Percentiles rank a stretch among this genome's conserved stretches.
phyloP scores from a whole-genome alignment of 2,113 vertebrate species.

The Thomomys bottae region DNA sequence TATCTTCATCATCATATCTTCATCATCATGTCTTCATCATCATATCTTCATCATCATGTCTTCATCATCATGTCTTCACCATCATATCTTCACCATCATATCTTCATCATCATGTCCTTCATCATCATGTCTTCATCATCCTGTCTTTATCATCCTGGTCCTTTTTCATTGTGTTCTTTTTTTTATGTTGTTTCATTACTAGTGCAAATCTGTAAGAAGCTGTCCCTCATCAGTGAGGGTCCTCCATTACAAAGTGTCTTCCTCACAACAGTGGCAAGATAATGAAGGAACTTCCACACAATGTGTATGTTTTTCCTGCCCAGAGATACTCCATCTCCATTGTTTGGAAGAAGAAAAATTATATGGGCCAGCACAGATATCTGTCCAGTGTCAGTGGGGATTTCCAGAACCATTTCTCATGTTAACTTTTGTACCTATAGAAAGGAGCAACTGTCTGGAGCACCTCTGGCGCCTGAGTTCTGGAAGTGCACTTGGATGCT shows the following conservation, averaged over 20 bases:
- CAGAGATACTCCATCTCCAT: not conserved
- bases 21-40: too few species aligned
- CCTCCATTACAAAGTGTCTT: not conserved
- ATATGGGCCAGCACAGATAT: not conserved
- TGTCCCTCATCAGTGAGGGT: not conserved
- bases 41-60: too few species aligned
- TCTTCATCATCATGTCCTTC: too few species aligned
- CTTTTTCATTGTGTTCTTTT: not conserved
- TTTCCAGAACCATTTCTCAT: too few species aligned
- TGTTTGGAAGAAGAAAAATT: not conserved
- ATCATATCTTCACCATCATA: too few species aligned
- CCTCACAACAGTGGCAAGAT: not conserved
- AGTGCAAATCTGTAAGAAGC: not conserved
- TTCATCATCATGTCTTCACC: too few species aligned
- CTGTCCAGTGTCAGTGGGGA: not conserved
- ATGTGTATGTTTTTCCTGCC: not conserved
- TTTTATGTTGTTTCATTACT: not conserved
- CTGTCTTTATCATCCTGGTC: too few species aligned
- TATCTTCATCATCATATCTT: too few species aligned
- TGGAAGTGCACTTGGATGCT: not conserved
- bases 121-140: too few species aligned
- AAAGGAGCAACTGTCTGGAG: fast-evolving
- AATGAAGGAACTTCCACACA: not conserved
- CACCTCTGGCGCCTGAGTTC: not conserved
- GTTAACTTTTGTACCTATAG: too few species aligned